These are phyloP conservation scores for Entelurus aequoreus DNA, from an alignment of 2,113 vertebrate genomes.

Conservation along the genomic window DNA sequence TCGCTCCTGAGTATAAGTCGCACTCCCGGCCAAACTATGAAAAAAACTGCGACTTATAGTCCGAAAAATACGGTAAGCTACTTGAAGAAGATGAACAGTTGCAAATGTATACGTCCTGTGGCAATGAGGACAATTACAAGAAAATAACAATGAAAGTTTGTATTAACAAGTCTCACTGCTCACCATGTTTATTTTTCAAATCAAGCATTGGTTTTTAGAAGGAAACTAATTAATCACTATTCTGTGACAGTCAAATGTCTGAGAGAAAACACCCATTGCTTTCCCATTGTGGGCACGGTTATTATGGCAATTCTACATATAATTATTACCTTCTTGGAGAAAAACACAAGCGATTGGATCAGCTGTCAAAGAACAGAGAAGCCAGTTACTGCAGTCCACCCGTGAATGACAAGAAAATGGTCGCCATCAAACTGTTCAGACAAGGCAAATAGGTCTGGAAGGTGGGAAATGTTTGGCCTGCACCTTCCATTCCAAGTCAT, in stretches of 20 bases:
- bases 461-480: conserved; percentile 15
- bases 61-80: too few relatives aligned
- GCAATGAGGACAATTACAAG: too few relatives aligned
- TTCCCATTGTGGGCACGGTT: conserved; percentile 45
- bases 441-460: conserved; percentile 1
- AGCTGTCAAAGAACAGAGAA: conserved; percentile 15
- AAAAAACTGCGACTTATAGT: too few relatives aligned
- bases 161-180: background rate
- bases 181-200: conserved; percentile 8
- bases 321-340: conserved; percentile 13
- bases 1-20: too few relatives aligned
- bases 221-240: conserved; percentile 19
- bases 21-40: too few relatives aligned
- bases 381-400: conserved; percentile 13
- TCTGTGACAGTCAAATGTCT: conserved; percentile 5
- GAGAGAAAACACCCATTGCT: conserved; percentile 43
- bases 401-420: conserved; percentile 31
- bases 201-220: conserved; percentile 12
- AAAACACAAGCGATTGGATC: conserved; percentile 10
- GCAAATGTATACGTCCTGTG: too few relatives aligned
- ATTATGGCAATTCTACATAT: conserved; percentile 21
- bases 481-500: background rate
- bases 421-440: conserved; percentile 19
- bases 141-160: background rate
- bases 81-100: too few relatives aligned